Evolutionary conservation across 2,797 vertebrate species (phyloP).

Genomic region (Champsocephalus esox): DNA sequence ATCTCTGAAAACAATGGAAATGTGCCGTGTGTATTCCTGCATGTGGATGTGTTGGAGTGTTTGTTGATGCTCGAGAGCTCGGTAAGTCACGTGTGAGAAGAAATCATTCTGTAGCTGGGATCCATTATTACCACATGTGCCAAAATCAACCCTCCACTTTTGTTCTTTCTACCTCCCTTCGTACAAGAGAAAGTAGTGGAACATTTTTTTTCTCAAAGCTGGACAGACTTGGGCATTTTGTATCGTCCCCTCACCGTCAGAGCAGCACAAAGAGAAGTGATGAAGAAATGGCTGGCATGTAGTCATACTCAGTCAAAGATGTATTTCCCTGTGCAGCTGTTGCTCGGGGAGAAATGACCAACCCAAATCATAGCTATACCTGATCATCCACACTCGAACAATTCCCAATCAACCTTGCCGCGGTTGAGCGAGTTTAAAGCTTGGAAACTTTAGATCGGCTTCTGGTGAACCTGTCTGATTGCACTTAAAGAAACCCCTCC

Average conservation of each 20-base stretch:
- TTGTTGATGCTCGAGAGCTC: slow-evolving; percentile 75
- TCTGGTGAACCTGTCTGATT: slow-evolving; percentile 53
- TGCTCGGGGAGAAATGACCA: slow-evolving; percentile 37
- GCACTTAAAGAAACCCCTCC: slow-evolving; percentile 33
- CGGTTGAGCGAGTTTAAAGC: slow-evolving; percentile 35
- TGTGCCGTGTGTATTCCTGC: slow-evolving; percentile 53
- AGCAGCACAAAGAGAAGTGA: slow-evolving; percentile 49
- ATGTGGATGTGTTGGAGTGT: slow-evolving; percentile 61
- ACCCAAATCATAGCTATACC: slow-evolving; percentile 44
- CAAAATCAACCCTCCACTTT: slow-evolving; percentile 77
- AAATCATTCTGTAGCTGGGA: slow-evolving; percentile 79
- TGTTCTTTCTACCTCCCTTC: slow-evolving; percentile 58
- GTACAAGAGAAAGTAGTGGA: slow-evolving; percentile 78
- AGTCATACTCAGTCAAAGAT: slow-evolving; percentile 58
- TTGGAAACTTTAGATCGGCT: slow-evolving; percentile 65
- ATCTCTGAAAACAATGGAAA: slow-evolving; percentile 67
- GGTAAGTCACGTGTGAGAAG: slow-evolving; percentile 78
- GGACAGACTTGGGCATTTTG: slow-evolving; percentile 70
- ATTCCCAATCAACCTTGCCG: slow-evolving; percentile 53
- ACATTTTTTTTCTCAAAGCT: slow-evolving; percentile 55
- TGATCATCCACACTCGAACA: slow-evolving; percentile 48
- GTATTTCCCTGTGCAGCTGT: slow-evolving; percentile 49
- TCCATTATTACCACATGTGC: slow-evolving; percentile 80
- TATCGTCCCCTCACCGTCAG: slow-evolving; percentile 65
- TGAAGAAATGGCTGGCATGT: slow-evolving; percentile 65